These are phyloP conservation scores for Samia ricini DNA, from an alignment of 1,140 invertebrate genomes.

Conservation along the genomic window DNA sequence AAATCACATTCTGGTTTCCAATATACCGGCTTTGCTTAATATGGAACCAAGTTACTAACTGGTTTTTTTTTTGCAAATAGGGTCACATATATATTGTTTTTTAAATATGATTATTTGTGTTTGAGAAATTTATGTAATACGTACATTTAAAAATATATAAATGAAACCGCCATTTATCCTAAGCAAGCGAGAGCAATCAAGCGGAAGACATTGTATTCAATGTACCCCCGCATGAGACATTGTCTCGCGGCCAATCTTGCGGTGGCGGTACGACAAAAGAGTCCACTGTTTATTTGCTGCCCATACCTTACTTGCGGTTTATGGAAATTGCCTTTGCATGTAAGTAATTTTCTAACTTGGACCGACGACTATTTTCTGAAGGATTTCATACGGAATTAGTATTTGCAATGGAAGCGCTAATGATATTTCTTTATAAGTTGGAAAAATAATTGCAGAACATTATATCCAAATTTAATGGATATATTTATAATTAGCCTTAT, in stretches of 20 bases:
- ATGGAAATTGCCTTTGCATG: slow-evolving; percentile 53
- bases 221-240: slow-evolving; percentile 31
- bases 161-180: no score
- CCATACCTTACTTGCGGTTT: slow-evolving; percentile 53
- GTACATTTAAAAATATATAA: slow-evolving; percentile 2
- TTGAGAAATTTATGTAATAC: no score
- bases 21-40: no score
- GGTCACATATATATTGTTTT: no score
- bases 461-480: no score
- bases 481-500: no score
- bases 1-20: no score
- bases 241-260: slow-evolving; percentile 47
- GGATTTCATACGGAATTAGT: slow-evolving; percentile 28
- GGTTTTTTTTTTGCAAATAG: no score
- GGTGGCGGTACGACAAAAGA: slow-evolving; percentile 52
- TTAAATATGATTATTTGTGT: no score
- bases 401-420: slow-evolving; percentile 21
- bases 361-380: slow-evolving; percentile 48
- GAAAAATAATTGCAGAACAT: no score
- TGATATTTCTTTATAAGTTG: not conserved
- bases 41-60: no score
- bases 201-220: slow-evolving; percentile 10
- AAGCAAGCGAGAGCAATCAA: not conserved
- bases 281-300: slow-evolving; percentile 52
- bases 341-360: slow-evolving; percentile 67